Evolutionary conservation across 2,797 vertebrate genomes (phyloP), one percentile per base, ranked within the genome.

Genomic region (Mallotus villosus): DNA sequence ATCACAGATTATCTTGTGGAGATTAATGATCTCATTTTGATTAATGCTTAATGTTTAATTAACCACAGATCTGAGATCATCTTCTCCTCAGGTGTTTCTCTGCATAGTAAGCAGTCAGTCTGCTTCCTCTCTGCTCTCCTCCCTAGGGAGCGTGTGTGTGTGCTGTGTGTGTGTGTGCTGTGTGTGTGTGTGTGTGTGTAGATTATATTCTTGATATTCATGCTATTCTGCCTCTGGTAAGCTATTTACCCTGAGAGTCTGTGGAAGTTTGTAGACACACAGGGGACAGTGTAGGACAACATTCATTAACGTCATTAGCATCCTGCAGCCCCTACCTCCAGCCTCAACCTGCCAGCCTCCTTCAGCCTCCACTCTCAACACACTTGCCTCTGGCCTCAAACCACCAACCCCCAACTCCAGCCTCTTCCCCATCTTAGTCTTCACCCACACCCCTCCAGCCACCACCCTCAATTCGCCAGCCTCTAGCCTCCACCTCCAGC

Each of bases 31-130:
- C 85, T 86, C 77, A 76, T 85, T 87, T 88, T 91, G 88, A 91
- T 91, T 88, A 87, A 91, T 83, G 85, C 75, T 53, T 83, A 82
- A 85, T 89, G 84, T 91, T 89, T 91, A 87, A 92, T 91, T 90
- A 92, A 89, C 87, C 90, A 2, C 37, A 81, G 79, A 82, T 82
- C 83, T 83, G 81, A 74, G 85, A 78, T 87, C 79, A 75, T 55
- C 24, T 27, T 72, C 78, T 79, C 58, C 82, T 77, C 75, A 22
- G 82, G 63, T 71, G 66, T 61, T 72, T 67, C 65, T 25, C 80
- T 82, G 87, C 86, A 86, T 87, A 80, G 78, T 77, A 90, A 90
- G 84, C 8, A 83, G 85, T 78, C 8, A 83, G 85, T 78, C 71
- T 68, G 32, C 73, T 51, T 17, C 60, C 63, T 51, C 74, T 78